These are phyloP conservation scores for Threskiornis aethiopicus DNA, from an alignment of 2,797 vertebrate species.

Conservation along the genomic window DNA sequence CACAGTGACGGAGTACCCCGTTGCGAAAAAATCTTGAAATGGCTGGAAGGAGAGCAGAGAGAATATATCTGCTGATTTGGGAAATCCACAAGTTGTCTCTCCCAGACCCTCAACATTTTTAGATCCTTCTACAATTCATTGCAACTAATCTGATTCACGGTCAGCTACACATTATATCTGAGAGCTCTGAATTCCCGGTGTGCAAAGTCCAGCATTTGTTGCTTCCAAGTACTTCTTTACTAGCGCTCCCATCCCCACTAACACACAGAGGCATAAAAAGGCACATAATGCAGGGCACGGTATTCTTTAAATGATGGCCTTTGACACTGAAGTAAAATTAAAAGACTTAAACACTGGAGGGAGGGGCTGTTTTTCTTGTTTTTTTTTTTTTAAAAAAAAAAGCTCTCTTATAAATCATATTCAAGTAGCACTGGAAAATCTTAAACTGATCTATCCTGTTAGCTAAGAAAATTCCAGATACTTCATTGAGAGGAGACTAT, in stretches of 20 bases:
- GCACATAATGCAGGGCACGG: background rate
- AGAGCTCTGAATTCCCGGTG: background rate
- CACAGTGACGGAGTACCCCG: background rate
- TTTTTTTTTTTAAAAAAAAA: background rate
- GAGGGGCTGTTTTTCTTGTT: background rate
- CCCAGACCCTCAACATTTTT: background rate
- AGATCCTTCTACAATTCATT: background rate
- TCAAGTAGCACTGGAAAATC: constrained; percentile 23
- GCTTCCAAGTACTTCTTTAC: background rate
- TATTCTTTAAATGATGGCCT: background rate
- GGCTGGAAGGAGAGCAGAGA: background rate
- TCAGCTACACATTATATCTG: background rate
- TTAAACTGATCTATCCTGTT: background rate
- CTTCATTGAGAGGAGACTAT: constrained; percentile 28
- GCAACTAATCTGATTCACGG: background rate
- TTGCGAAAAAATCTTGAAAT: rapidly evolving
- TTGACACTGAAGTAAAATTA: background rate
- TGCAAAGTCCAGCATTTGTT: background rate
- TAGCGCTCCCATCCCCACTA: rapidly evolving
- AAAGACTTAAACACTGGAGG: background rate
- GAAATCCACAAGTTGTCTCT: background rate
- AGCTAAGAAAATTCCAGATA: constrained; percentile 35
- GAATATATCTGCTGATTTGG: background rate
- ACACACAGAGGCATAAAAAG: background rate
- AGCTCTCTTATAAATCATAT: background rate